Base-by-base conservation (phyloP, 2,888 invertebrate species). In the Macaria notata region DNA sequence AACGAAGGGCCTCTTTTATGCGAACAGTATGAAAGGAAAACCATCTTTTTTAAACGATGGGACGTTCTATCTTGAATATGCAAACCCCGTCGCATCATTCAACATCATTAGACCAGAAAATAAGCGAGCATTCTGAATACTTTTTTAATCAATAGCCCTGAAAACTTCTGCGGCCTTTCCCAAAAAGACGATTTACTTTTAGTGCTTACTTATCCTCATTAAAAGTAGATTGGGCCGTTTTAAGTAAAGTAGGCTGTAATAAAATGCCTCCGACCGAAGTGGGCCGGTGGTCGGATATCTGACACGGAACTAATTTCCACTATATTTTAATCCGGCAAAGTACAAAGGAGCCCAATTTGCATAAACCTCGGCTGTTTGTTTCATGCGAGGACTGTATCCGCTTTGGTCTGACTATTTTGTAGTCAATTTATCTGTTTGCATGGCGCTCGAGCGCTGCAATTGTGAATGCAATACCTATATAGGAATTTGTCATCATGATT, bases 271-370 rank as follows among this genome's bases (percentile, higher is more conserved):
- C 77, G 78, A 70, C 74, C 74, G 73, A 77, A 81, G 81, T 75
- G 79, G 77, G 68, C 75, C 72, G 68, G 74, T 66, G 72, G 71
- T 78, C 75, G 82, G 84, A 84, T 88, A 86, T 86, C 86, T 88
- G 88, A 88, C 89, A 86, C 81, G 84, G 83, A 87, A 90, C 88
- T 89, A 90, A 89, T 89, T 88, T 80, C 84, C 81, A 81, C 90
- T 88, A 88, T 89, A 88, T 88, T 88, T 90, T 90, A 90, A 90
- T 89, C 86, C 87, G 77, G 81, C 75, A 75, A 87, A 88, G 84
- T 85, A 90, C 87, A 90, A 90, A 90, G 87, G 84, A 89, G 88
- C 80, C 82, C 86, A 88, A 90, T 90, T 89, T 89, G 84, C 88
- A 90, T 90, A 90, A 90, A 88, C 88, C 89, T 88, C 86, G 80